phyloP scores from a whole-genome alignment of 2,113 vertebrate species.

The Pelmatolapia mariae region DNA sequence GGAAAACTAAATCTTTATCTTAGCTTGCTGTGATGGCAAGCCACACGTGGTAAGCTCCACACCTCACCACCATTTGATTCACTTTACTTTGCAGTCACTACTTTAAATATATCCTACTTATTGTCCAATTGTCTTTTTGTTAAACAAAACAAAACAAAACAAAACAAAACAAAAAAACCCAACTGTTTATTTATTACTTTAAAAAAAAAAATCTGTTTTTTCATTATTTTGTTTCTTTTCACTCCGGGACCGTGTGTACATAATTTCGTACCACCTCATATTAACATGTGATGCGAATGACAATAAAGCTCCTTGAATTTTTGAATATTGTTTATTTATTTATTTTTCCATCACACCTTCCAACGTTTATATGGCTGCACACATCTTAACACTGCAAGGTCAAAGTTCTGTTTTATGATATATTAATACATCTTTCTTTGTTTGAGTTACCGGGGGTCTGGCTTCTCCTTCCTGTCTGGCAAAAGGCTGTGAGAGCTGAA shows the following conservation, averaged over 20 bases:
- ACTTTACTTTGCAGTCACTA: background rate
- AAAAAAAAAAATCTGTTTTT: background rate
- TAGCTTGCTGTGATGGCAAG: accelerated
- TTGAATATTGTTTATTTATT: background rate
- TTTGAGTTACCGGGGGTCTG: accelerated
- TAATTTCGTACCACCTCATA: accelerated
- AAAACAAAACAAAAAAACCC: background rate
- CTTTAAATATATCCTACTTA: no score
- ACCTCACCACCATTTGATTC: accelerated
- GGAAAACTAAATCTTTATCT: background rate
- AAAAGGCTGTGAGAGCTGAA: background rate
- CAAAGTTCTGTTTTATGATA: background rate
- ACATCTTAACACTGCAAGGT: background rate
- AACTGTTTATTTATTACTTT: background rate
- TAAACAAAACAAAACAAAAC: no score
- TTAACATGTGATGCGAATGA: background rate
- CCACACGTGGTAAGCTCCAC: background rate
- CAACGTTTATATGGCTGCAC: background rate
- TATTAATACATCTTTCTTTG: no score
- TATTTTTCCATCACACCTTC: background rate
- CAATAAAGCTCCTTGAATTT: background rate
- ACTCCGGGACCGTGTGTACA: background rate
- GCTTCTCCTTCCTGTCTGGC: background rate
- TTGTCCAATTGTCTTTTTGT: background rate
- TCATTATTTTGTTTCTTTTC: background rate